Percentiles rank a stretch among this genome's conserved stretches.
These are phyloP conservation scores for Philopotamus ludificatus DNA, from an alignment of 1,140 invertebrate species.

Conservation along the genomic window DNA sequence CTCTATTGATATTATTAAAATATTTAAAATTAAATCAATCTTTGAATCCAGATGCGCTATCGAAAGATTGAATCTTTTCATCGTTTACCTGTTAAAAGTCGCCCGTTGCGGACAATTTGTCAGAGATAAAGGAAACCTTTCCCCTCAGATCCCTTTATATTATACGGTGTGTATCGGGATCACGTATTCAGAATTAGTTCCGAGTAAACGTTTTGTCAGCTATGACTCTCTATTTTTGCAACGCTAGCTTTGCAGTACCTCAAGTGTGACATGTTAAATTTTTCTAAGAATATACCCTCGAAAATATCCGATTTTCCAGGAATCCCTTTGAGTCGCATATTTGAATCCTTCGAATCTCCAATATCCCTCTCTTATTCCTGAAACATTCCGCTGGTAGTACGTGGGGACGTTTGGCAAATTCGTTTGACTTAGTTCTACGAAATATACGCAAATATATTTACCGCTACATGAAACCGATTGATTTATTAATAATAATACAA, in stretches of 20 bases:
- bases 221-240: constrained; percentile 2
- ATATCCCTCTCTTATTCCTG: neutral
- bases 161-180: constrained; percentile 21
- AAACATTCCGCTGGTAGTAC: neutral
- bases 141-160: constrained; percentile 20
- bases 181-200: constrained; percentile 31
- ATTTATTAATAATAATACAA: too few species aligned
- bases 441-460: too few species aligned
- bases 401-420: too few species aligned
- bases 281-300: too few species aligned
- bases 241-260: neutral
- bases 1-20: neutral
- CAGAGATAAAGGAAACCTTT: constrained; percentile 25
- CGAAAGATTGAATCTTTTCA: neutral
- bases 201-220: constrained; percentile 19
- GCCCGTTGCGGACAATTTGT: constrained; percentile 31
- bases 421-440: too few species aligned
- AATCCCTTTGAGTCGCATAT: neutral
- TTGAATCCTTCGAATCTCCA: neutral
- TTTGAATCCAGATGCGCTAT: neutral
- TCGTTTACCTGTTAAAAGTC: neutral
- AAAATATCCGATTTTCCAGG: neutral
- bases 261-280: too few species aligned
- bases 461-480: too few species aligned
- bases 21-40: neutral